These are phyloP conservation scores for Rattus rattus DNA, from an alignment of 2,113 vertebrate genomes.

Conservation along the genomic window DNA sequence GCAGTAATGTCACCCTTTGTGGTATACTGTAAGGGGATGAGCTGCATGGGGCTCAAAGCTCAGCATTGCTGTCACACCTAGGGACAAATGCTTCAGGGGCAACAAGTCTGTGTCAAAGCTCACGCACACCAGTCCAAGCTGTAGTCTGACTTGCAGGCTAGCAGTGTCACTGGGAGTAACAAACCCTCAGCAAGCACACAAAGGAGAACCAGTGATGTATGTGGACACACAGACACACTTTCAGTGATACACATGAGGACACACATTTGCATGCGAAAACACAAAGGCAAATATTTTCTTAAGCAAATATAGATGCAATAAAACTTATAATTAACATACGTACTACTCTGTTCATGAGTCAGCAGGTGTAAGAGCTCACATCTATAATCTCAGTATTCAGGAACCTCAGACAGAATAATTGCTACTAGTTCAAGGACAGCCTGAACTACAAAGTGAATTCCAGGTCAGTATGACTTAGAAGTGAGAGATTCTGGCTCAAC, in stretches of 20 bases:
- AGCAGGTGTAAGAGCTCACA: background rate
- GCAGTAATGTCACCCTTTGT: background rate
- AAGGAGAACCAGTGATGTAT: background rate
- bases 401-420: background rate
- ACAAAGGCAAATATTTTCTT: background rate
- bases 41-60: background rate
- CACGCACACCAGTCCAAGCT: background rate
- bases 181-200: background rate
- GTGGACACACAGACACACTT: too few relatives aligned
- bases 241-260: background rate
- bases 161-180: background rate
- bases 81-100: background rate
- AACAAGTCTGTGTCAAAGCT: background rate
- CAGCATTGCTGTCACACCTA: background rate
- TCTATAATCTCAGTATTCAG: background rate
- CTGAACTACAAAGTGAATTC: background rate
- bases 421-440: background rate
- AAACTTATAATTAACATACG: background rate
- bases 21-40: background rate
- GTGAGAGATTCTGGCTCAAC: background rate
- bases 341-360: too few relatives aligned
- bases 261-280: too few relatives aligned
- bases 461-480: background rate
- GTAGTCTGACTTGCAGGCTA: accelerated
- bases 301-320: background rate